Base-by-base conservation (phyloP, 2,113 vertebrate species). In the Ploceus nigricollis region DNA sequence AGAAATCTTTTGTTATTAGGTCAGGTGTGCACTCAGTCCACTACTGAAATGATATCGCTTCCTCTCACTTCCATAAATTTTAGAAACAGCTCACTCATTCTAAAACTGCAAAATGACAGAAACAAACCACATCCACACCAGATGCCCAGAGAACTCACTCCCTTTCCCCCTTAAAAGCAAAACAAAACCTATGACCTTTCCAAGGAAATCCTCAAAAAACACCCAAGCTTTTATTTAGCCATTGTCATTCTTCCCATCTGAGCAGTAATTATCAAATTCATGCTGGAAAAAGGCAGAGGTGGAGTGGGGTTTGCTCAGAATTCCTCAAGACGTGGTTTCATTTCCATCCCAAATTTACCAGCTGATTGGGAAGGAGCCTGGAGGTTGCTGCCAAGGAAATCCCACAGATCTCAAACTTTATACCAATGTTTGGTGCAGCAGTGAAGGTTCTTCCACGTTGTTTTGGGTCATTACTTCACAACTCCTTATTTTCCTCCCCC, bases 1-100 rank as follows among this genome's bases (percentile, higher is more conserved):
- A 45, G 20, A 20, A 60, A 42, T 71, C 44, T 53, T 89, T 80
- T 70, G 50, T 53, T 70, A n/a, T 51, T 65, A 30, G 25, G 14
- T 84, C 65, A 82, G 69, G 42, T 8, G 15, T 50, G 54, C 39
- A 45, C 53, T 70, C 58, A 54, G 12, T 27, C 21, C 4, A 5
- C 11, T 47, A 23, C 27, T 91, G 89, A 91, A 96, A 81, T 91
- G 69, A 45, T 24, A 70, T 24, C 37, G 45, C 11, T 72, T 92
- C 50, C 78, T 96, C 84, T 88, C 84, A 44, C 40, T 94, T 39
- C 83, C 28, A 57, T 82, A 30, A 23, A 80, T 82, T 87, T 92
- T 47, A 89, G 87, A 89, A 94, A 83, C 48, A 91, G 57, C 77
- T 40, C 86, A 23, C 35, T 15, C 56, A 33, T 93, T 53, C 50